Evolutionary conservation across 2,797 vertebrate species (phyloP), one percentile per base, ranked within the genome.

Genomic region (Setipinna tenuifilis): DNA sequence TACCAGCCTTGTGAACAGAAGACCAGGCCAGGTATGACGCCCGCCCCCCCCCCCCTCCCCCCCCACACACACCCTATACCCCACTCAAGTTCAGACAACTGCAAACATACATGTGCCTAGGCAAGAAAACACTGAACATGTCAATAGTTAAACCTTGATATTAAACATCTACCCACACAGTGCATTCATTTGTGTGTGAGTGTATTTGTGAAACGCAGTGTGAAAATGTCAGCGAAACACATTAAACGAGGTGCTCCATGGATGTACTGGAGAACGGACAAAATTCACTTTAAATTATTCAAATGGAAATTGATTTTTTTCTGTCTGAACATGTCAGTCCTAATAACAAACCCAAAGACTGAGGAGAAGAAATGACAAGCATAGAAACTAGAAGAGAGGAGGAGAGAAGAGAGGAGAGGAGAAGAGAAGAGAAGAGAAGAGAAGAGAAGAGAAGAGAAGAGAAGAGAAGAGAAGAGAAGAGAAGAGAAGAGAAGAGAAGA

Each of bases 31-130:
- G 23, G 23, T 11, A 84, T 3, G 44, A 61, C 21, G 21, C 2
- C 12, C 48, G 59, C 88, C 86, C 83, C 80, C 68, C 84, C 83
- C 82, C 83, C 83, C 23, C 87, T 86, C 80, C 14, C 28, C 83
- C 12, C 17, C 44, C 23, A 19, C 23, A 78, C 3, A 68, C n/a
- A 84, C 80, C n/a, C n/a, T n/a, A 17, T 21, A 59, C 25, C 5
- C 28, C 46, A 46, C 59, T 9, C n/a, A 14, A 17, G 57, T 58
- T 16, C 19, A 19, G 21, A 61, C 59, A 61, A n/a, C 17, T 61
- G 17, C 21, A 61, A n/a, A 65, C n/a, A 65, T 21, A 65, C 61
- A 11, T 11, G 12, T 19, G 6, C 58, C 19, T 4, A 6, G 17
- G 2, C 19, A 59, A 59, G n/a, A 23, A 65, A 65, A 21, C 23